A percentile compares a stretch with the other conserved stretches of the same genome.
These are phyloP conservation scores for Odontocerum albicorne DNA, from an alignment of 2,888 invertebrate genomes.

Conservation along the genomic window DNA sequence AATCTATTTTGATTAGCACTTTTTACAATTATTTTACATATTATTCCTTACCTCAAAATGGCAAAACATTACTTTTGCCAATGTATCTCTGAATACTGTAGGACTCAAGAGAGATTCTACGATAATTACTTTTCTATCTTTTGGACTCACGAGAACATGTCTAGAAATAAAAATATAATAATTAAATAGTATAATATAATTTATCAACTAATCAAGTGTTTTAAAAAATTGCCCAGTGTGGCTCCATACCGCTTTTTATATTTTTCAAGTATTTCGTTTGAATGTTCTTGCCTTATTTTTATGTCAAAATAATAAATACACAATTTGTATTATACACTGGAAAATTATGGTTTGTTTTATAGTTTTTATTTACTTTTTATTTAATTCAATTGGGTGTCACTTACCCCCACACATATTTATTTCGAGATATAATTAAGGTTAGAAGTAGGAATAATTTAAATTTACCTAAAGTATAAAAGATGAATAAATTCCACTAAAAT, in stretches of 20 bases:
- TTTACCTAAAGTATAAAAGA: slow-evolving; percentile 82
- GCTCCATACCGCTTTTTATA: neutral
- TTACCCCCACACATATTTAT: too few relatives aligned
- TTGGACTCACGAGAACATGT: slow-evolving; percentile 87
- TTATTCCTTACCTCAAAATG: slow-evolving; percentile 80
- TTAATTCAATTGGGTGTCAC: too few relatives aligned
- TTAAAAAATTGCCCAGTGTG: neutral
- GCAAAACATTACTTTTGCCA: slow-evolving; percentile 88
- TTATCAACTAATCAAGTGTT: neutral
- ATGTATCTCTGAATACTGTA: slow-evolving; percentile 78
- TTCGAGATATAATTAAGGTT: too few relatives aligned
- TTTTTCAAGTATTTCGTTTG: too few relatives aligned
- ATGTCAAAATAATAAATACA: too few relatives aligned
- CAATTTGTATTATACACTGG: too few relatives aligned
- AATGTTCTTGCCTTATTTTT: too few relatives aligned
- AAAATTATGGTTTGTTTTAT: too few relatives aligned
- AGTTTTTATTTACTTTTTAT: too few relatives aligned
- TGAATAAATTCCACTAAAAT: slow-evolving; percentile 88
- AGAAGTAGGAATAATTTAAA: too few relatives aligned
- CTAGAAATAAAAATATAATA: slow-evolving; percentile 51
- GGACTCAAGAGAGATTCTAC: slow-evolving; percentile 88
- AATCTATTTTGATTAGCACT: too few relatives aligned
- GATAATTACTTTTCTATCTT: slow-evolving; percentile 88
- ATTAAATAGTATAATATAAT: neutral
- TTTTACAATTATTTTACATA: neutral